A percentile compares a stretch with the other conserved stretches of the same genome.
These are phyloP conservation scores for Lasioglossum calceatum DNA, from an alignment of 2,888 invertebrate genomes.

Conservation along the genomic window DNA sequence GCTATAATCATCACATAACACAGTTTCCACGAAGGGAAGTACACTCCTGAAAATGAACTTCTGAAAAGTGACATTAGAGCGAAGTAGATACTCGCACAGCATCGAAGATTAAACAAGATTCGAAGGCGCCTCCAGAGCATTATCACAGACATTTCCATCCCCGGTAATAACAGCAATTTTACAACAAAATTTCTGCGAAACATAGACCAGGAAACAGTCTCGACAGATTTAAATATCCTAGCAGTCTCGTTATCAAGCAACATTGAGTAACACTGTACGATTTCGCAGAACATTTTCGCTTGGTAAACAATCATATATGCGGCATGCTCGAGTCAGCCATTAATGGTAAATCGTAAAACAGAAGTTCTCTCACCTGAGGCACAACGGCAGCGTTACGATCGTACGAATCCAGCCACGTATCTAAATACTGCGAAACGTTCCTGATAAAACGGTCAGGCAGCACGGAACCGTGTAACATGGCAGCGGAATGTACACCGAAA, in stretches of 20 bases:
- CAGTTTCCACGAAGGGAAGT: neutral
- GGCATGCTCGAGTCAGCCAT: neutral
- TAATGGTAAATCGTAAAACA: neutral
- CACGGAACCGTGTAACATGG: conserved; percentile 12
- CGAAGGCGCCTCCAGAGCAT: neutral
- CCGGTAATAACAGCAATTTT: neutral
- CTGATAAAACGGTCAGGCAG: conserved; percentile 7
- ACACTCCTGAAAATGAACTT: neutral
- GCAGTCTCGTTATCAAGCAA: neutral
- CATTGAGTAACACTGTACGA: neutral
- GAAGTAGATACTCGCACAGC: neutral
- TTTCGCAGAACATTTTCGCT: neutral
- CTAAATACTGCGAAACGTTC: conserved; percentile 20
- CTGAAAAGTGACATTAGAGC: neutral
- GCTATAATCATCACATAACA: neutral
- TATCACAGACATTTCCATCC: neutral
- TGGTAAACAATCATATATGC: neutral
- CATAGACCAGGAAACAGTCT: neutral
- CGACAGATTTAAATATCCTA: neutral
- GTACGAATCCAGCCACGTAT: conserved; percentile 3
- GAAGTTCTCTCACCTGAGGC: conserved; percentile 37
- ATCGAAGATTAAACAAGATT: neutral
- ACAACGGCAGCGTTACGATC: neutral
- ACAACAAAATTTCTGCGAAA: neutral
- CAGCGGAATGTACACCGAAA: conserved; percentile 3